Base-by-base conservation (phyloP, 2,888 invertebrate genomes). In the Caenorhabditis sp. region DNA sequence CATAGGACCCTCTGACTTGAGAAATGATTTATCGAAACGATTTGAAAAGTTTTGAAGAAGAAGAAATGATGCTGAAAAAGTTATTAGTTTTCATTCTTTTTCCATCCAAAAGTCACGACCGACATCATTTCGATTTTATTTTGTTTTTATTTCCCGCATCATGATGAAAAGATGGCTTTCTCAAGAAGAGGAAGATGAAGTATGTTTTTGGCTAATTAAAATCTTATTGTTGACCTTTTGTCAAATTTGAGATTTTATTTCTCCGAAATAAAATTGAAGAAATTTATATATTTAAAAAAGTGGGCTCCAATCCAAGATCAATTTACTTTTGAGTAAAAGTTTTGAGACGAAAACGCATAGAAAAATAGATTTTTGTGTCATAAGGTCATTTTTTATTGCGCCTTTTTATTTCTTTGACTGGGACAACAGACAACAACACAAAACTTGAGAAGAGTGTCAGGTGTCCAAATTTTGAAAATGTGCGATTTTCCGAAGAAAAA, bases 391-490 rank as follows among this genome's bases (percentile, higher is more conserved):
- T 60, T 27, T 59, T 49, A 43, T 43, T 51, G 43, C 31, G 17
- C 37, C 59, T 54, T 51, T 53, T 58, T 51, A 50, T 58, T 53
- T 62, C 67, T 51, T 50, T 62, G 62, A 59, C 58, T 63, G 62
- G 58, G 62, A 68, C 59, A 65, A 36, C 54, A 64, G 57, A 50
- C 50, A 50, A 53, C 58, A 53, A 65, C 58, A 65, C 5, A 31
- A 6, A 31, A 31, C 31, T 31, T 10, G 31, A 31, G 31, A 31
- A 6, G 31, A 31, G 31, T 31, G 31, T 31, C 31, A 31, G 31
- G 31, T 31, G 31, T 4, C 31, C 31, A 31, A 31, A 31, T 10
- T 31, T 53, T 60, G 60, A 58, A 66, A 43, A 37, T 21, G 43
- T 37, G 36, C 27, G 64, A 21, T 57, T 57, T 26, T 27, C 57